Base-by-base conservation (phyloP, 2,113 vertebrate genomes). In the Falcunculus frontatus region DNA sequence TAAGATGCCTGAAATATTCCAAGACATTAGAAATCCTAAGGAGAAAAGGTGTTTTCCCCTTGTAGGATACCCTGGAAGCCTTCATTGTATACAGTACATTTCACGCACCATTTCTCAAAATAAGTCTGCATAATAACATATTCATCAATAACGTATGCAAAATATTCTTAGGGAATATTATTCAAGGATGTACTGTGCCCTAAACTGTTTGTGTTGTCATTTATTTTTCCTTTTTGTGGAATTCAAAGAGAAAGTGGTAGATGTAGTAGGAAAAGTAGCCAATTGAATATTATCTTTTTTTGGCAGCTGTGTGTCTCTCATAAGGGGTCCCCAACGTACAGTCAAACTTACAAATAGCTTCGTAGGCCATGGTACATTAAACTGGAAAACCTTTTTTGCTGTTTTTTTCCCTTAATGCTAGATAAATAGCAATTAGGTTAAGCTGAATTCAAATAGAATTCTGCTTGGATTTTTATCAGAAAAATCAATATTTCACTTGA, bases 401-500 rank as follows among this genome's bases (percentile, higher is more conserved):
- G 3, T 57, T 87, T 87, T 68, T 91, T 16, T 2, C 20, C 20
- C 10, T 79, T 88, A 93, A 93, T 69, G 57, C 5, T 70, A 87
- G 62, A 87, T 88, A 94, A 94, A 73, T 83, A 85, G 9, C 85
- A 91, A 87, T 85, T 94, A 91, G 16, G 3, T 79, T 77, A 63
- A 83, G 8, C 41, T 86, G 72, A 85, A 90, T 83, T 97, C 37
- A 90, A 83, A 88, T 53, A 90, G 11, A 20, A 90, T 88, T 79
- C 44, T 88, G 6, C 53, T 80, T 73, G 18, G 26, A 65, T 37
- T 19, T 93, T 72, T 10, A 64, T 75, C 29, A 77, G 53, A 79
- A 93, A 94, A 92, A 83, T 80, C 70, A 90, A 32, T 93, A 88
- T 83, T 83, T 88, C 37, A 65, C 83, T 92, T 92, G 53, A 83